Conservation (phyloP, 1,140 invertebrate species). For the Aphaenogaster floridana region DNA sequence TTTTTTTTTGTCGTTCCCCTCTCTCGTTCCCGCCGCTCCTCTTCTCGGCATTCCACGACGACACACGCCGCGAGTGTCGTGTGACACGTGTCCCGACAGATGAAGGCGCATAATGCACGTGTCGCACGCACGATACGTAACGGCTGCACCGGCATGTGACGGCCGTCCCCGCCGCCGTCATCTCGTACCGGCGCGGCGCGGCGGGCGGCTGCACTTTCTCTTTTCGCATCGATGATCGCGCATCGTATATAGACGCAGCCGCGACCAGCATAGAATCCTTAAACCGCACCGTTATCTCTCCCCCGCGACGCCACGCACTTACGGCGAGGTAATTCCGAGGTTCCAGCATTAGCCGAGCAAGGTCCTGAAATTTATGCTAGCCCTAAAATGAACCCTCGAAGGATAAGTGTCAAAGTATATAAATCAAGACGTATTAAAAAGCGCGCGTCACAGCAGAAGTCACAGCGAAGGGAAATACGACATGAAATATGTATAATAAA, state of each 20-base stretch:
- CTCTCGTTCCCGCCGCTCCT: constrained; percentile 13
- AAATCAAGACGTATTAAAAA: constrained; percentile 24
- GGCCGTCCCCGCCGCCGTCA: background rate
- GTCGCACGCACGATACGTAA: constrained; percentile 61
- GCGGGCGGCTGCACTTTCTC: constrained; percentile 58
- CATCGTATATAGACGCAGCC: background rate
- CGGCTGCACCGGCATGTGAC: constrained; percentile 37
- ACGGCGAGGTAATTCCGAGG: background rate
- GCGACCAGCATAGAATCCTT: background rate
- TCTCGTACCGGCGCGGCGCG: background rate
- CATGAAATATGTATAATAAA: background rate
- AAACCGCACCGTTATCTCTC: constrained; percentile 18
- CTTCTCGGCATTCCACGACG: constrained; percentile 43
- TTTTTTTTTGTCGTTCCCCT: background rate
- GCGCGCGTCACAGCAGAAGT: background rate
- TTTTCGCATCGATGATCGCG: constrained; percentile 43
- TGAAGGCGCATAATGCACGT: constrained; percentile 65
- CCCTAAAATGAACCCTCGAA: background rate
- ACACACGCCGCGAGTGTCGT: constrained; percentile 52
- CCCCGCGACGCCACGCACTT: background rate
- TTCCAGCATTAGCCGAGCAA: background rate
- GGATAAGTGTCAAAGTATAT: background rate
- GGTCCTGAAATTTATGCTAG: background rate
- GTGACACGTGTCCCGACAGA: constrained; percentile 68
- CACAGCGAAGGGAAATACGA: background rate